phyloP scores from a whole-genome alignment of 2,888 invertebrate species.

The Drosophila stalkeri region DNA sequence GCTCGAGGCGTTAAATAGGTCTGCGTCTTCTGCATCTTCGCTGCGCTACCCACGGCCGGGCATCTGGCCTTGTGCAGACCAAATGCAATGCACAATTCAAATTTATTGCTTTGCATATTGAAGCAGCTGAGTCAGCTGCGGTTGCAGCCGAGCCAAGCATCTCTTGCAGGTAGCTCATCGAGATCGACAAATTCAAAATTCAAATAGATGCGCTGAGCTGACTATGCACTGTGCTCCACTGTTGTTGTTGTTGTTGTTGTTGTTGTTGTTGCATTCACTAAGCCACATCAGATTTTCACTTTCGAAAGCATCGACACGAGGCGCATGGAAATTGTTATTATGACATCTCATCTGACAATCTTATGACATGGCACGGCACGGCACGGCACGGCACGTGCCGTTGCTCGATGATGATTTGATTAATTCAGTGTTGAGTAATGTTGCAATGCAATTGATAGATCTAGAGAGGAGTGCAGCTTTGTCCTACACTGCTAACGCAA shows the following conservation, averaged over 20 bases:
- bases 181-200: slow-evolving; percentile 5
- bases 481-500: background rate
- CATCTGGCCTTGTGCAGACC: slow-evolving; percentile 22
- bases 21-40: slow-evolving; percentile 31
- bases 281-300: slow-evolving; percentile 42
- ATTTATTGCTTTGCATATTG: slow-evolving; percentile 8
- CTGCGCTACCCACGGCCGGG: slow-evolving; percentile 25
- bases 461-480: background rate
- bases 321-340: slow-evolving; percentile 26
- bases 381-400: slow-evolving; percentile 16
- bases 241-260: background rate
- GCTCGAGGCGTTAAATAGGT: slow-evolving; percentile 68
- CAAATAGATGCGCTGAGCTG: slow-evolving; percentile 13
- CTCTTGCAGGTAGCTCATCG: slow-evolving; percentile 17
- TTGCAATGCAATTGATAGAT: background rate
- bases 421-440: slow-evolving; percentile 14
- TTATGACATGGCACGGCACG: slow-evolving; percentile 13
- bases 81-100: slow-evolving; percentile 6
- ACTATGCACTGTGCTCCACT: slow-evolving; percentile 2
- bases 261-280: slow-evolving; percentile 9
- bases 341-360: slow-evolving; percentile 32
- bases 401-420: background rate
- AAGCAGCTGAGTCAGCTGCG: slow-evolving; percentile 5
- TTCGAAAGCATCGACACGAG: slow-evolving; percentile 34
- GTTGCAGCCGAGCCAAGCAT: background rate